Base-by-base conservation (phyloP, 2,113 vertebrate genomes). In the Brachypteracias leptosomus region DNA sequence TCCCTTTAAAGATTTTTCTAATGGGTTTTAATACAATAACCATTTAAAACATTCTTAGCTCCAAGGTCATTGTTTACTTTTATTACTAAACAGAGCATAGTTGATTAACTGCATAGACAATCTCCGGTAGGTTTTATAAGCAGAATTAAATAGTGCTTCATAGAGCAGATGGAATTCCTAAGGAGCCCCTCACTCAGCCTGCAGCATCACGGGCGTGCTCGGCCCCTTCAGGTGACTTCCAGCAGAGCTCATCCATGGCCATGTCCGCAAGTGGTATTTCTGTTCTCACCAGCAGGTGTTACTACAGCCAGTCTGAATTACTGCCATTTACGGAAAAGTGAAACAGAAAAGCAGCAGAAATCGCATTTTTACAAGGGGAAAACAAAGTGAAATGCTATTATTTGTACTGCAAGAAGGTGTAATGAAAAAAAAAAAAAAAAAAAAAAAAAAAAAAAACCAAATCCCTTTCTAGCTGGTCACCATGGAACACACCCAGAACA, bases 21-120 rank as follows among this genome's bases (percentile, higher is more conserved):
- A 58, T 7, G 14, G 7, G 38, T 15, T 61, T 77, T 72, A 74
- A 62, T 22, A 28, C 5, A 73, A 84, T 7, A 85, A 70, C 14
- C 35, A 35, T 2, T 10, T 7, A 67, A 96, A 77, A 67, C 12
- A 73, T 28, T 33, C 31, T 25, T 35, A 58, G 44, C 25, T 65
- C 54, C 8, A 17, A 31, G 92, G 80, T 84, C 70, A 61, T 4
- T 24, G 31, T 33, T 94, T 67, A 74, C 24, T 89, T 59, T 67
- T 77, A 93, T 96, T 93, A 89, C 54, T 54, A 92, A 96, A 95
- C 54, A 85, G 63, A 52, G 51, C 44, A 46, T 1, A 58, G 77
- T 18, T 66, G 59, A 93, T 90, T 83, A 96, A 95, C 85, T 11
- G 42, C 94, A 63, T 17, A 83, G 84, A 92, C 94, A 89, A 96